A percentile compares a stretch with the other conserved stretches of the same genome.
Evolutionary conservation across 2,113 vertebrate species (phyloP).

Genomic region (Saccopteryx leptura): DNA sequence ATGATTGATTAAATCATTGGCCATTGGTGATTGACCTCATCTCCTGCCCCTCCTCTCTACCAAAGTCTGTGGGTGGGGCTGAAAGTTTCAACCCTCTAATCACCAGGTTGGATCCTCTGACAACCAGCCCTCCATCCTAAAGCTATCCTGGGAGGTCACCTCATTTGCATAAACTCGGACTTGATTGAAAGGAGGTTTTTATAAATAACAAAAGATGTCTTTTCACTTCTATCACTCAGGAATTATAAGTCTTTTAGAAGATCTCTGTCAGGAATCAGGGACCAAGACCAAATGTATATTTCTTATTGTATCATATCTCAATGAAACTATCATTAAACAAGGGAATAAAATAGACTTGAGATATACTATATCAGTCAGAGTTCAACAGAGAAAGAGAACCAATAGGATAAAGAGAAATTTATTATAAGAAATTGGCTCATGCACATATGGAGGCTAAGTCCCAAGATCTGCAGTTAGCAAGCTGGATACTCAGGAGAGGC

Average conservation of each 20-base stretch:
- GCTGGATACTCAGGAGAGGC: neutral
- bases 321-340: neutral
- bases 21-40: neutral
- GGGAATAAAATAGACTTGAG: neutral
- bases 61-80: neutral
- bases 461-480: neutral
- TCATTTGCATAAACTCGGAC: neutral
- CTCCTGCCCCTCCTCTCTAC: neutral
- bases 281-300: slow-evolving; percentile 28
- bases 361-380: neutral
- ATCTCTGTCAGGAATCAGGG: neutral
- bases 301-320: neutral
- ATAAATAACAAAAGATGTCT: neutral
- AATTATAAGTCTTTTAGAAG: slow-evolving; percentile 18
- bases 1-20: neutral
- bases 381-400: slow-evolving; percentile 38
- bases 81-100: neutral
- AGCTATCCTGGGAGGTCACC: neutral
- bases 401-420: neutral
- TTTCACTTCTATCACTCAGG: neutral
- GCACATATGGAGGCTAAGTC: neutral
- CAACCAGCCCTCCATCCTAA: neutral
- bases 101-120: neutral
- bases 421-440: neutral
- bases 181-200: neutral